Evolutionary conservation across 2,888 invertebrate species (phyloP).

Genomic region (Hydroisotoma schaefferi): DNA sequence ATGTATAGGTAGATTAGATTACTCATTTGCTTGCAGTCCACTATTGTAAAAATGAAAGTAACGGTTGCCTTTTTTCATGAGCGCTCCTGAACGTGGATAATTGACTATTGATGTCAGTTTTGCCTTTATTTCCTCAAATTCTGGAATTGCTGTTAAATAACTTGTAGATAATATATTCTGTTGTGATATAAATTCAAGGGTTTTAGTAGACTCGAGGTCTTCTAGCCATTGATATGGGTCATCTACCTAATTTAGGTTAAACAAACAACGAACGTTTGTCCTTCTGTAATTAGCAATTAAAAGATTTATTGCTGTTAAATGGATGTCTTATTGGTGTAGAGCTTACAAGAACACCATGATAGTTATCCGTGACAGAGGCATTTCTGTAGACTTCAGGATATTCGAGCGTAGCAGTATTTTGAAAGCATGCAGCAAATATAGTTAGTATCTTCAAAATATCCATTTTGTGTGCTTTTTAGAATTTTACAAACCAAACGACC

Average conservation of each 20-base stretch:
- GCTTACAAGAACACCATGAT: conserved; percentile 37
- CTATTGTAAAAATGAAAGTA: conserved; percentile 92
- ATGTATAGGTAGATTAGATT: background rate
- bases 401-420: too few species aligned
- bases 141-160: conserved; percentile 71
- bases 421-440: too few species aligned
- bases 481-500: too few species aligned
- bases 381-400: conserved; percentile 40
- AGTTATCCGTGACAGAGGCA: conserved; percentile 35
- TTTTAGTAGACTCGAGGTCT: conserved; percentile 88
- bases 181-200: conserved; percentile 81
- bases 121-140: conserved; percentile 68
- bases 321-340: background rate
- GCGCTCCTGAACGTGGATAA: conserved; percentile 89
- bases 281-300: background rate
- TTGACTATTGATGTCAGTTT: conserved; percentile 89
- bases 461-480: too few species aligned
- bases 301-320: background rate
- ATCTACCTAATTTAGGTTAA: conserved; percentile 59
- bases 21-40: conserved; percentile 88
- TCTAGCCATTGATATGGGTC: conserved; percentile 97
- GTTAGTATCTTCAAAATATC: too few species aligned
- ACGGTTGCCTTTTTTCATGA: conserved; percentile 71
- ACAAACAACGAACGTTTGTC: background rate
- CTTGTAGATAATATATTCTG: conserved; percentile 83